phyloP scores from a whole-genome alignment of 2,797 vertebrate genomes.

The Cuniculus paca region DNA sequence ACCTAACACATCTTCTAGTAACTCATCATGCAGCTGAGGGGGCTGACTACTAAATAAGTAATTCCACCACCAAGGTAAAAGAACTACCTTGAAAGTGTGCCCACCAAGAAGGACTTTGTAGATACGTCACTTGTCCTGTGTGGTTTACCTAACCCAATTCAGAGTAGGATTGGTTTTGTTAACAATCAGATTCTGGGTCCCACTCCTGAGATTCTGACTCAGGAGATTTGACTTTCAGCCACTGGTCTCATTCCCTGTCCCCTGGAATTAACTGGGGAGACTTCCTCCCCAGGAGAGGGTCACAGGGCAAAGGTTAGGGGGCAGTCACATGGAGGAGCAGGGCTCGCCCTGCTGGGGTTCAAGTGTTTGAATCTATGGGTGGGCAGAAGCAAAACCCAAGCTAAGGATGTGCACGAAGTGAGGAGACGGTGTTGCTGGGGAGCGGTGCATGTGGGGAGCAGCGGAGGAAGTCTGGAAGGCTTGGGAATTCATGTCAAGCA shows the following conservation, averaged over 20 bases:
- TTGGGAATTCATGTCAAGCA: neutral
- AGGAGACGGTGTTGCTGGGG: neutral
- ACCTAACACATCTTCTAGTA: neutral
- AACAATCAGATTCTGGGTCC: neutral
- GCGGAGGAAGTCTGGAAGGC: neutral
- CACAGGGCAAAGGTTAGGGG: neutral
- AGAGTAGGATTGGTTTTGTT: neutral
- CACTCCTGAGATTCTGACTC: neutral
- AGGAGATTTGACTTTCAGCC: neutral
- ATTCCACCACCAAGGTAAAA: neutral
- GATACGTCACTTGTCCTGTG: neutral
- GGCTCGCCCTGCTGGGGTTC: neutral
- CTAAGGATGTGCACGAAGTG: neutral
- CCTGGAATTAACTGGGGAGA: neutral
- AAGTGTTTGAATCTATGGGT: neutral
- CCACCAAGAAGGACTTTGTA: neutral
- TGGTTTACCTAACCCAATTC: neutral
- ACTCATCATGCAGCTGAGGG: neutral
- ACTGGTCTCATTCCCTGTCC: neutral
- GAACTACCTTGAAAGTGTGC: neutral
- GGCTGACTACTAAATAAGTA: neutral
- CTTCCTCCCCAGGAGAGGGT: neutral
- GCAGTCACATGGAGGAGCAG: neutral
- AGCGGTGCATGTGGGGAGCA: neutral
- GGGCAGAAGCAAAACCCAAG: neutral